phyloP scores from a whole-genome alignment of 2,888 invertebrate genomes.

The Tinea semifulvella region DNA sequence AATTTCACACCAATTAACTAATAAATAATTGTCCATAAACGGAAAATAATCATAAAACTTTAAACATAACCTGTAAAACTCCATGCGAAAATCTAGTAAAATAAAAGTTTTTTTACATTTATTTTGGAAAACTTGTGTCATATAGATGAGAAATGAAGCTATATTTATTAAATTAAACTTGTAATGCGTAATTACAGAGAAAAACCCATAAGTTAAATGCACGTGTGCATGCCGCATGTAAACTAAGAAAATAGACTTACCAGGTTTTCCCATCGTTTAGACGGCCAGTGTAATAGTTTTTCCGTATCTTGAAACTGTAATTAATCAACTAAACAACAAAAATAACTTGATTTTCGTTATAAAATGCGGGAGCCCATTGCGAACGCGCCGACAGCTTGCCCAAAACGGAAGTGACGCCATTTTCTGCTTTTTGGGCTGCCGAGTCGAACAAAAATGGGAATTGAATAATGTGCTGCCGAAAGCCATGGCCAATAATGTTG shows the following conservation, averaged over 20 bases:
- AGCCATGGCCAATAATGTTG: background rate
- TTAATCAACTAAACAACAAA: slow-evolving; percentile 41
- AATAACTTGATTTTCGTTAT: slow-evolving; percentile 36
- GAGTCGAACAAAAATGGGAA: background rate
- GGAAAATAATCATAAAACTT: too few relatives aligned
- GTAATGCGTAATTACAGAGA: background rate
- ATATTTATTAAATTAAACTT: too few relatives aligned
- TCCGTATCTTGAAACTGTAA: background rate
- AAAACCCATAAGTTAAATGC: background rate
- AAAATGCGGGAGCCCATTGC: slow-evolving; percentile 39
- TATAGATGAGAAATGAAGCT: too few relatives aligned
- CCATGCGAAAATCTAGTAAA: too few relatives aligned
- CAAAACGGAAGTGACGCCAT: slow-evolving; percentile 50
- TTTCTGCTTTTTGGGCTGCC: slow-evolving; percentile 26
- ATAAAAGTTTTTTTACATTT: too few relatives aligned
- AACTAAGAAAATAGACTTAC: slow-evolving; percentile 28
- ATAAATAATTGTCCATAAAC: too few relatives aligned
- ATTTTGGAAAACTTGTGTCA: too few relatives aligned
- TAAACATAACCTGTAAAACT: too few relatives aligned
- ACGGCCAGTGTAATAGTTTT: slow-evolving; percentile 15
- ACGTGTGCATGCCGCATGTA: slow-evolving; percentile 8
- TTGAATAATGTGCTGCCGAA: background rate
- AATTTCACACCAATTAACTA: too few relatives aligned
- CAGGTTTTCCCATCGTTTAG: slow-evolving; percentile 49
- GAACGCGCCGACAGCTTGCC: slow-evolving; percentile 30